These are phyloP conservation scores for Dasypogon diadema DNA, from an alignment of 2,888 invertebrate genomes.

Conservation along the genomic window DNA sequence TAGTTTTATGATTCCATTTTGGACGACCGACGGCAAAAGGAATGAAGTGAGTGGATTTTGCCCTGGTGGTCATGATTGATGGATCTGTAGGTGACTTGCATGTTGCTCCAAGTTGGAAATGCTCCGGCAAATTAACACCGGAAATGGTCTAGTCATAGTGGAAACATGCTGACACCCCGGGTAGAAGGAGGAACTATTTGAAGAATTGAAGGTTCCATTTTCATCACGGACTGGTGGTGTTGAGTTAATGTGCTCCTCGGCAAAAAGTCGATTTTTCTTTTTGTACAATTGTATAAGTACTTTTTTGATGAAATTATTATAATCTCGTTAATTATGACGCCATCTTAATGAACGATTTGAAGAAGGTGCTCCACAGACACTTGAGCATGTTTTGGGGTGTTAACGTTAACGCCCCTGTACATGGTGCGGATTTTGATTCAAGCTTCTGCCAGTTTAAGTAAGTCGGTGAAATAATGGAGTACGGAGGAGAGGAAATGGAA, in stretches of 20 bases:
- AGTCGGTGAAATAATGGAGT: neutral
- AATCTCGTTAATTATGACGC: conserved; percentile 14
- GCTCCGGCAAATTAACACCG: conserved; percentile 18
- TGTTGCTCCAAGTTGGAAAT: conserved; percentile 1
- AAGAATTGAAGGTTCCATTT: neutral
- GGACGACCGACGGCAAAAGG: neutral
- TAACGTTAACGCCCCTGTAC: conserved; percentile 54
- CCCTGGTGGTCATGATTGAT: conserved; percentile 26
- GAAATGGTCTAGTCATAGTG: conserved; percentile 42
- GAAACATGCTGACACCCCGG: neutral
- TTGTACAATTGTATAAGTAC: neutral
- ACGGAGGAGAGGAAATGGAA: neutral
- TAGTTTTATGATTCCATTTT: conserved; percentile 48
- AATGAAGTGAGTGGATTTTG: conserved; percentile 5
- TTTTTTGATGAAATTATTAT: neutral
- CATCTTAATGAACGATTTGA: conserved; percentile 28
- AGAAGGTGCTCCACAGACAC: conserved; percentile 7
- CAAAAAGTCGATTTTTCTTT: neutral
- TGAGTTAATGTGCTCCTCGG: neutral
- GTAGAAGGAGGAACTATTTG: neutral
- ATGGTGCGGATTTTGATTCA: neutral
- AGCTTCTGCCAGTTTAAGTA: no score
- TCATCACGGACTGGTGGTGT: no score
- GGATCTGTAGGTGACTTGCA: conserved; percentile 29
- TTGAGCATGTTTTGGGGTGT: conserved; percentile 54